A percentile compares a stretch with the other conserved stretches of the same genome.
These are phyloP conservation scores for Desoria tigrina DNA, from an alignment of 2,888 invertebrate species.

Conservation along the genomic window DNA sequence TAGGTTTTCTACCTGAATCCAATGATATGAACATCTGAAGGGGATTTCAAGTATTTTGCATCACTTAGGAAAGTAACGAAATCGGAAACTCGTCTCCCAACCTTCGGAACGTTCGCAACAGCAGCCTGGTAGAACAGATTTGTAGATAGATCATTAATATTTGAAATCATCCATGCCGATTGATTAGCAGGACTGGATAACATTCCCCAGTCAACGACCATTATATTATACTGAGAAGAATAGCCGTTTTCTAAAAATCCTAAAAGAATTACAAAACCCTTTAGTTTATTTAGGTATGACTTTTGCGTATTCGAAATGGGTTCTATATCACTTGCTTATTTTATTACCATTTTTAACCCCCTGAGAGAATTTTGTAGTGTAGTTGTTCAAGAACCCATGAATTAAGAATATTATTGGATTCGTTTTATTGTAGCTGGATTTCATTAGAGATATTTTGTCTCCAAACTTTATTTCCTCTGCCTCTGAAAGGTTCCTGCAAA, in stretches of 20 bases:
- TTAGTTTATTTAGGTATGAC: not conserved
- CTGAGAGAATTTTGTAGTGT: slow-evolving; percentile 36
- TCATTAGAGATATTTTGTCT: slow-evolving; percentile 20
- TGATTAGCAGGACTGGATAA: slow-evolving; percentile 33
- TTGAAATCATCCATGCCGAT: slow-evolving; percentile 19
- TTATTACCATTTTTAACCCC: slow-evolving; percentile 39
- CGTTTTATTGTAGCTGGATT: slow-evolving; percentile 22
- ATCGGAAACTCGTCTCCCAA: slow-evolving; percentile 33
- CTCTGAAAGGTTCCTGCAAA: slow-evolving; percentile 29
- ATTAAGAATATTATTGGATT: slow-evolving; percentile 33
- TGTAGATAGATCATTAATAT: slow-evolving; percentile 28
- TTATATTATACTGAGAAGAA: slow-evolving; percentile 28
- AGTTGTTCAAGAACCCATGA: slow-evolving; percentile 44
- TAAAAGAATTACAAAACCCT: not conserved
- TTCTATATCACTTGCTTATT: no score
- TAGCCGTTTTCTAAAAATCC: slow-evolving; percentile 31
- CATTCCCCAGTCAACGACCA: slow-evolving; percentile 41
- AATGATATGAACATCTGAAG: slow-evolving; percentile 30
- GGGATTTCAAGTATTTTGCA: slow-evolving; percentile 29
- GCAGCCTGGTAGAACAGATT: slow-evolving; percentile 38
- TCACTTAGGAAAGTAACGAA: slow-evolving; percentile 36
- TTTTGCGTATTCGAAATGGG: no score
- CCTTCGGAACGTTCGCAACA: slow-evolving; percentile 40
- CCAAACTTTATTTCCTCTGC: slow-evolving; percentile 28
- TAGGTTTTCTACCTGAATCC: slow-evolving; percentile 43